These are phyloP conservation scores for Drosophila algonquin DNA, from an alignment of 2,888 invertebrate species.

Conservation along the genomic window DNA sequence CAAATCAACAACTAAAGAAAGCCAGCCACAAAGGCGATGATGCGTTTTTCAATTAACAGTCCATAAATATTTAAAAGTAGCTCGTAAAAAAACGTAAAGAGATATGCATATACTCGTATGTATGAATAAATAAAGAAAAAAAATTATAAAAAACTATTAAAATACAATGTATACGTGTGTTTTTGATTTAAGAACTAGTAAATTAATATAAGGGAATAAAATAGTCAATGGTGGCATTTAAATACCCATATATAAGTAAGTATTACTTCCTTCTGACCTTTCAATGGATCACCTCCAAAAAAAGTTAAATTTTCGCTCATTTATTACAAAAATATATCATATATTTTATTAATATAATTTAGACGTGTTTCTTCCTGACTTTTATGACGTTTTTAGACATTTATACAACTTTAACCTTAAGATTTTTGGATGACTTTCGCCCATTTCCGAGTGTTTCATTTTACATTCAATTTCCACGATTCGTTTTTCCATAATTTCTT, in stretches of 20 bases:
- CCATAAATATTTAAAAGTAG: constrained; percentile 75
- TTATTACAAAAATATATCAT: constrained; percentile 62
- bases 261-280: neutral
- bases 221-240: neutral
- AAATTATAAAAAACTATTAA: constrained; percentile 49
- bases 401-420: constrained; percentile 61
- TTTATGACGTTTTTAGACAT: constrained; percentile 52
- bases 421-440: constrained; percentile 49
- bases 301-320: constrained; percentile 14
- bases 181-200: neutral
- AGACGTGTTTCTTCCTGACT: constrained; percentile 2
- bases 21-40: constrained; percentile 32
- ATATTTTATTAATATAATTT: constrained; percentile 28
- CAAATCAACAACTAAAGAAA: constrained; percentile 38
- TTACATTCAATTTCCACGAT: constrained; percentile 19
- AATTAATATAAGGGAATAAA: neutral
- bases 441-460: constrained; percentile 27
- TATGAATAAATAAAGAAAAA: constrained; percentile 59
- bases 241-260: neutral
- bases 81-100: constrained; percentile 65
- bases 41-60: constrained; percentile 69
- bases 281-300: neutral
- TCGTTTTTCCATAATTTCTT: constrained; percentile 24
- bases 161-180: neutral
- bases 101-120: constrained; percentile 51